These are phyloP conservation scores for Anhinga rufa DNA, from an alignment of 2,113 vertebrate genomes.

Conservation along the genomic window DNA sequence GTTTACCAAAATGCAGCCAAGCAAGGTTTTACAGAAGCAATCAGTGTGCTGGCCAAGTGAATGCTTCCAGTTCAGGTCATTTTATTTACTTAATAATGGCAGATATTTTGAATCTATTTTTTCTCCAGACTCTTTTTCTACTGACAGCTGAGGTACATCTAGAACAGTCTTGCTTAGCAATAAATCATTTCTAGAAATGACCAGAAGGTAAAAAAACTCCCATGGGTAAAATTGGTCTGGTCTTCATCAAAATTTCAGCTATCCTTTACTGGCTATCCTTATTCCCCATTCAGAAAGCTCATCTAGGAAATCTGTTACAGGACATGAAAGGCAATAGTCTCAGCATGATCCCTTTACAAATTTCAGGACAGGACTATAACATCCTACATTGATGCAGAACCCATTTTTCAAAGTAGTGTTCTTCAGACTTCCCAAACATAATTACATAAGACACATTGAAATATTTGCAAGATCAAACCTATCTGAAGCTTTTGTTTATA, in stretches of 20 bases:
- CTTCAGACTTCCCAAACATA: neutral
- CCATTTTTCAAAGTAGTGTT: neutral
- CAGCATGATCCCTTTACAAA: neutral
- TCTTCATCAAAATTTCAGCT: neutral
- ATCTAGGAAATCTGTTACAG: neutral
- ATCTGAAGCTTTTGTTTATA: neutral
- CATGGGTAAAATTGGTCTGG: neutral
- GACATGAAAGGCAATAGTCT: neutral
- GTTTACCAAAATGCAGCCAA: neutral
- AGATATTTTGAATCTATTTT: neutral
- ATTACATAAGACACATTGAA: neutral
- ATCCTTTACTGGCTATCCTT: neutral
- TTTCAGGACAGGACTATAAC: neutral
- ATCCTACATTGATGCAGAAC: neutral
- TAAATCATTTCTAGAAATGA: neutral
- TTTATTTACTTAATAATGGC: neutral
- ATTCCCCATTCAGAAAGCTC: neutral
- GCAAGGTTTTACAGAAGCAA: neutral
- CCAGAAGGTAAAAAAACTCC: neutral
- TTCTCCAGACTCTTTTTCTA: neutral
- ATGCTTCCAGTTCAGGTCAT: neutral
- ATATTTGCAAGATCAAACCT: neutral
- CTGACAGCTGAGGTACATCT: neutral
- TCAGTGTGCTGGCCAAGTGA: neutral
- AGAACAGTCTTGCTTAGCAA: neutral